Base-by-base conservation (phyloP, 2,113 vertebrate genomes). In the Theropithecus gelada region DNA sequence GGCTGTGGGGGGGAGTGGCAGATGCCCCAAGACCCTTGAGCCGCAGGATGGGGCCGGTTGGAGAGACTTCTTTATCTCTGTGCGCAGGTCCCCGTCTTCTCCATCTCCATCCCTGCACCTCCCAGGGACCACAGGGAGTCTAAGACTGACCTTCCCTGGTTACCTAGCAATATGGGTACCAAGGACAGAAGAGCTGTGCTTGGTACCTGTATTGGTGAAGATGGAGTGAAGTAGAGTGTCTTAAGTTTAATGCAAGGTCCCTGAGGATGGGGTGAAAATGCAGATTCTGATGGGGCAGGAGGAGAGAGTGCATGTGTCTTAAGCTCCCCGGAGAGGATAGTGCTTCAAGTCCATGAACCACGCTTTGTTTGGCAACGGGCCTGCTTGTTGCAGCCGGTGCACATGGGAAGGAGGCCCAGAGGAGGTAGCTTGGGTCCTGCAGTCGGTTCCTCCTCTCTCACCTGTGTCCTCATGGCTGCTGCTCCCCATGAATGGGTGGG, bases 1-100 rank as follows among this genome's bases (percentile, higher is more conserved):
- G 61, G 97, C 95, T 91, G 88, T 94, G 91, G 6, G 32, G 64
- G 66, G 30, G 32, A 68, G 66, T 84, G 86, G 96, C 96, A 95
- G 95, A 82, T 5, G 6, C 25, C 1, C 27, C 0, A 38, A 76
- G 94, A 93, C 68, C 76, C 82, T 85, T 35, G 76, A 70, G 48
- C 78, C 40, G 43, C 79, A 88, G 22, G 1, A 61, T 57, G 1
- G 0, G 6, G 82, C 45, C 8, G 64, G 76, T 80, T 88, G 45
- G 66, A 61, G 95, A 66, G 93, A 43, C 72, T 45, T 61, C 92
- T 86, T 84, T 43, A 18, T 25, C 43, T 90, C 59, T 82, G 50
- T 17, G 20, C 20, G 38, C 35, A 20, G 30, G 38, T 43, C 17
- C 57, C 66, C 61, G 48, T 40, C 86, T 48, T 22, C 0, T 2